These are phyloP conservation scores for Ceuthmochares aereus DNA, from an alignment of 2,113 vertebrate genomes.

Conservation along the genomic window DNA sequence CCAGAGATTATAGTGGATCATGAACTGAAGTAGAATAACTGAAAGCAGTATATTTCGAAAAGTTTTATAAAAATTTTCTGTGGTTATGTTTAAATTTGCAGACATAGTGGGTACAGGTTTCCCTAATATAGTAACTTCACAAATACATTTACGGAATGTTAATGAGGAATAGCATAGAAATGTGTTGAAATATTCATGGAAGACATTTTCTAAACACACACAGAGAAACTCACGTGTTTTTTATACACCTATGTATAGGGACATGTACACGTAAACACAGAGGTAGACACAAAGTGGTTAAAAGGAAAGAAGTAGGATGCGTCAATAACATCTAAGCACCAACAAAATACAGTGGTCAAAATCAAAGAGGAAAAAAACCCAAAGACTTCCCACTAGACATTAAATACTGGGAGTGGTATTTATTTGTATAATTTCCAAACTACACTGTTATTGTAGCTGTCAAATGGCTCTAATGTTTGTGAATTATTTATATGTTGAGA, in stretches of 20 bases:
- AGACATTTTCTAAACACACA: neutral
- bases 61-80: neutral
- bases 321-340: neutral
- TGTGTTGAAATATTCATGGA: neutral
- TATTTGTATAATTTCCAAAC: neutral
- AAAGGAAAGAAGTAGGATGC: neutral
- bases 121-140: neutral
- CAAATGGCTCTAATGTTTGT: neutral
- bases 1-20: neutral
- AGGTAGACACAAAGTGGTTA: neutral
- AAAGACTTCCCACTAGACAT: neutral
- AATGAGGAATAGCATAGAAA: neutral
- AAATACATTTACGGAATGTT: neutral
- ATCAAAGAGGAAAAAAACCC: neutral
- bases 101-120: neutral
- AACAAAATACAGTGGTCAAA: neutral
- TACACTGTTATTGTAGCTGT: neutral
- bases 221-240: neutral
- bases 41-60: neutral
- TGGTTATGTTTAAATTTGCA: neutral
- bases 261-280: neutral
- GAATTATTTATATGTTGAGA: neutral
- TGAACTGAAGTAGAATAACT: neutral
- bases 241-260: neutral
- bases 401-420: neutral